phyloP scores from a whole-genome alignment of 2,113 vertebrate species.

The Python bivittatus region DNA sequence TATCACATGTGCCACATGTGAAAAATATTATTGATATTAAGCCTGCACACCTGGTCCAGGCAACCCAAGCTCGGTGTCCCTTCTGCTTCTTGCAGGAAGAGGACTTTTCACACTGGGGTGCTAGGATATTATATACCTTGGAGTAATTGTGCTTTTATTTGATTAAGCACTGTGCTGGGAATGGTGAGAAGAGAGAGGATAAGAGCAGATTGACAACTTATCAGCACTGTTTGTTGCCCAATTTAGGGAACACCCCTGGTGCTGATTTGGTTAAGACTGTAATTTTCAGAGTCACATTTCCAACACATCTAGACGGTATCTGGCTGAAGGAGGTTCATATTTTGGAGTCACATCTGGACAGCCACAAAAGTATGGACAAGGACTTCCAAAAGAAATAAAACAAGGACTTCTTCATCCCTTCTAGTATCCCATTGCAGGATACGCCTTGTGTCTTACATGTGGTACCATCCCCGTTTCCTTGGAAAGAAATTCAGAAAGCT shows the following conservation, averaged over 20 bases:
- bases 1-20: too few relatives aligned
- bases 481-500: constrained; percentile 44
- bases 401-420: constrained; percentile 25
- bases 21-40: too few relatives aligned
- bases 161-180: neutral
- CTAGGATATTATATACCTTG: neutral
- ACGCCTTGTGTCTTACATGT: neutral
- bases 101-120: neutral
- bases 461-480: neutral
- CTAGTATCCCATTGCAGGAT: constrained; percentile 17
- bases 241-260: neutral
- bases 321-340: neutral
- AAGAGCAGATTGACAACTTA: neutral
- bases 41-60: neutral
- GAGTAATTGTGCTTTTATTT: neutral
- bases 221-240: neutral
- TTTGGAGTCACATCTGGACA: neutral
- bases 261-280: neutral
- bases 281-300: neutral
- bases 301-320: neutral
- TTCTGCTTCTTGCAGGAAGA: neutral
- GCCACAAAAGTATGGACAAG: neutral
- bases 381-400: neutral
- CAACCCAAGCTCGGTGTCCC: neutral
- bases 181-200: neutral